Conservation (phyloP, 2,888 invertebrate genomes). For the Cantharis lateralis region DNA sequence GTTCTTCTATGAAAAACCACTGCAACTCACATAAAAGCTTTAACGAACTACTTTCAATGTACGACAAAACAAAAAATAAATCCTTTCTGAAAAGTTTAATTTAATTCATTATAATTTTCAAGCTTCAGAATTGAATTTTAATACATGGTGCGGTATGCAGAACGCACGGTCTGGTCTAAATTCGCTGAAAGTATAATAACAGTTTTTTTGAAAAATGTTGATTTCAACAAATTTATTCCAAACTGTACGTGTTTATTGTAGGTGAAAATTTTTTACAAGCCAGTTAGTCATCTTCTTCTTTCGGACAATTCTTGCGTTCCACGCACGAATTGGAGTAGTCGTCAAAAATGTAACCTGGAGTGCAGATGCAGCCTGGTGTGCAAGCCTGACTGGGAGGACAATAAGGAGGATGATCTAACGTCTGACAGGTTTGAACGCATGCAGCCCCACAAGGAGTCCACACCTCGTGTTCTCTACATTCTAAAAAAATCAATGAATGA, state of each 20-base stretch:
- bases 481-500: constrained; percentile 2
- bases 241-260: background rate
- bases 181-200: background rate
- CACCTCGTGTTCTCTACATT: constrained; percentile 15
- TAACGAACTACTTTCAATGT: background rate
- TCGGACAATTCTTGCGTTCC: background rate
- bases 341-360: constrained; percentile 7
- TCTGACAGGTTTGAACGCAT: constrained; percentile 22
- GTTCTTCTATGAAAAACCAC: background rate
- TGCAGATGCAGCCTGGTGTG: constrained; percentile 23
- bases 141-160: background rate
- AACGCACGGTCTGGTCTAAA: background rate
- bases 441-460: constrained; percentile 21
- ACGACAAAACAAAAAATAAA: background rate
- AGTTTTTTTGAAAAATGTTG: background rate
- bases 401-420: constrained; percentile 6
- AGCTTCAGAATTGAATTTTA: background rate
- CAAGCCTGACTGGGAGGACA: constrained; percentile 18
- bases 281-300: background rate
- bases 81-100: background rate
- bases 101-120: background rate
- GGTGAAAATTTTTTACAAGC: background rate
- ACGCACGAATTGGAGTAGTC: background rate
- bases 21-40: background rate
- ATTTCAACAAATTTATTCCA: background rate